These are phyloP conservation scores for Oryzias sinensis DNA, from an alignment of 2,797 vertebrate genomes.

Conservation along the genomic window DNA sequence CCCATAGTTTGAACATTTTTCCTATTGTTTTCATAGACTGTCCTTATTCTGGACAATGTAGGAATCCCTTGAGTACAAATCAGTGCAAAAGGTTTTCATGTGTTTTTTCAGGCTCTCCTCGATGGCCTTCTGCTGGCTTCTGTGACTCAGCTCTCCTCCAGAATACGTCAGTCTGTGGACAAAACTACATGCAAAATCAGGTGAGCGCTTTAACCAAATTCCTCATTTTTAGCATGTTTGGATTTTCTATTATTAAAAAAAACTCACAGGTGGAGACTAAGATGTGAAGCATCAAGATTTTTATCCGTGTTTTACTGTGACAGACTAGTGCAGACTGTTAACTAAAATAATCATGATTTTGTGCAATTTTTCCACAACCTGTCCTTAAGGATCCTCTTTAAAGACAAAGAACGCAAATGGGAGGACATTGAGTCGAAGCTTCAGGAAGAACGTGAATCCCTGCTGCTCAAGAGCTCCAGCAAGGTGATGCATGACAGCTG, in stretches of 20 bases:
- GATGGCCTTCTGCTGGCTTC: constrained; percentile 91
- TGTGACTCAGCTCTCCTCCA: constrained; percentile 90
- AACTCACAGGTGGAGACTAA: background rate
- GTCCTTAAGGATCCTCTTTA: constrained; percentile 90
- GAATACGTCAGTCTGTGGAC: constrained; percentile 93
- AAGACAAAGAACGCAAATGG: constrained; percentile 95
- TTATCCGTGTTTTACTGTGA: background rate
- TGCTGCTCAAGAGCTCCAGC: constrained; percentile 92
- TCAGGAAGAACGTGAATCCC: constrained; percentile 88
- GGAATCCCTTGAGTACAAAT: background rate
- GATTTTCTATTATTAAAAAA: background rate
- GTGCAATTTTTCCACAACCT: constrained; percentile 26
- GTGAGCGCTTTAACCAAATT: constrained; percentile 60
- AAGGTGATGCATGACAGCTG: constrained; percentile 76
- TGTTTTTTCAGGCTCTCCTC: constrained; percentile 81
- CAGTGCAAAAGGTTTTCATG: background rate
- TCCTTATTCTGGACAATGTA: background rate
- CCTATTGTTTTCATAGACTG: too few relatives aligned
- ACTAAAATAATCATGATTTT: constrained; percentile 15
- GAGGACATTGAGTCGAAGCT: constrained; percentile 93
- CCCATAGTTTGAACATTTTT: too few relatives aligned
- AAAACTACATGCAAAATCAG: constrained; percentile 95
- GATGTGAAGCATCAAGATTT: background rate
- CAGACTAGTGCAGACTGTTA: background rate
- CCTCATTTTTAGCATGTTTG: background rate